Conservation (phyloP, 2,113 vertebrate genomes). For the Regulus satrapa region DNA sequence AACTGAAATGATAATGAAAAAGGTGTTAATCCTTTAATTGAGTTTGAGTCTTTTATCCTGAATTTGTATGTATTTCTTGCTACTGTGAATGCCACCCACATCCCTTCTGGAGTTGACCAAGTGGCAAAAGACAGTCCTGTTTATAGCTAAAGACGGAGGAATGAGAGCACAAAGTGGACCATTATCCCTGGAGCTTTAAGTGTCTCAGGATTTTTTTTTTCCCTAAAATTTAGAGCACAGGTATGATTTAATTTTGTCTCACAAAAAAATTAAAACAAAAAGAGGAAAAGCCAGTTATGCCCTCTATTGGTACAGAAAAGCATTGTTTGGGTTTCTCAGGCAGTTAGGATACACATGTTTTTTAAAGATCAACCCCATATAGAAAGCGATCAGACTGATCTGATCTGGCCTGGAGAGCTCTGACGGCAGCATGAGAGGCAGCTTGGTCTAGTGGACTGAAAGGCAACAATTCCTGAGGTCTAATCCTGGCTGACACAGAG, state of each 20-base stretch:
- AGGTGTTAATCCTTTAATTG: neutral
- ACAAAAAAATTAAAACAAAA: neutral
- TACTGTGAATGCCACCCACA: neutral
- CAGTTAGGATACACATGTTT: neutral
- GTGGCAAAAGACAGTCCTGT: neutral
- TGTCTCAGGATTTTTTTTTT: neutral
- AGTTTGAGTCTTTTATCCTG: neutral
- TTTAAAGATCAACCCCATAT: neutral
- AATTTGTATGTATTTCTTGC: neutral
- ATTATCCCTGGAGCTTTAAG: neutral
- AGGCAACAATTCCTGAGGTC: constrained; percentile 4
- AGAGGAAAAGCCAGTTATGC: neutral
- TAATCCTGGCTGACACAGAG: constrained; percentile 55
- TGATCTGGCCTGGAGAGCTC: constrained; percentile 30
- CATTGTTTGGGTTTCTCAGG: neutral
- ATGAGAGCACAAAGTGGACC: neutral
- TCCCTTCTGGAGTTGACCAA: neutral
- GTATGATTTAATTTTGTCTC: neutral
- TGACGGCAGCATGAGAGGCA: neutral
- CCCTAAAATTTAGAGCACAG: neutral
- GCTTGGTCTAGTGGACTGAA: constrained; percentile 43
- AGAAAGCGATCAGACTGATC: neutral
- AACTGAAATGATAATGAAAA: neutral
- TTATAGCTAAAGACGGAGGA: neutral
- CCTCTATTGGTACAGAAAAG: neutral